phyloP scores from a whole-genome alignment of 1,140 invertebrate genomes.

The Theocolax elegans region DNA sequence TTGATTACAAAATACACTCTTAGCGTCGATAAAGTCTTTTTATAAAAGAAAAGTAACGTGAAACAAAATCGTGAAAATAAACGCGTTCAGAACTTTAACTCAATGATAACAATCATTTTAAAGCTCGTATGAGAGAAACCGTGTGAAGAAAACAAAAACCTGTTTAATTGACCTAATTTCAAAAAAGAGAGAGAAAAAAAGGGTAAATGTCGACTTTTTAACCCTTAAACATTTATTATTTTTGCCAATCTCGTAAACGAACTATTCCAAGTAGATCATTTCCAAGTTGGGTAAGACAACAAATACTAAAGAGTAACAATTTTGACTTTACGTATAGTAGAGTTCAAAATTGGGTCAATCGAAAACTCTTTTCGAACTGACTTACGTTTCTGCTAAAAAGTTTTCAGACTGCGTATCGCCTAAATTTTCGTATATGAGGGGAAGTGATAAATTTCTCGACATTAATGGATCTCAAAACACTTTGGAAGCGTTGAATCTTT shows the following conservation, averaged over 20 bases:
- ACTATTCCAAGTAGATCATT: slow-evolving; percentile 21
- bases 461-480: too few relatives aligned
- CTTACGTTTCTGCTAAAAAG: background rate
- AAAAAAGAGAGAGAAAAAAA: too few relatives aligned
- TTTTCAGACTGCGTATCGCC: slow-evolving; percentile 9
- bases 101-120: too few relatives aligned
- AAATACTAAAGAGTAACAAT: slow-evolving; percentile 12
- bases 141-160: background rate
- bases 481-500: too few relatives aligned
- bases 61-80: too few relatives aligned
- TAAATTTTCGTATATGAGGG: slow-evolving; percentile 1
- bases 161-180: slow-evolving; percentile 2
- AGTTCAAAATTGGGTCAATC: slow-evolving; percentile 28
- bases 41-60: too few relatives aligned
- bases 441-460: slow-evolving; percentile 1
- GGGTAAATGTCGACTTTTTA: too few relatives aligned
- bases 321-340: background rate
- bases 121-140: too few relatives aligned
- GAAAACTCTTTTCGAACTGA: slow-evolving; percentile 16
- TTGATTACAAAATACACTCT: too few relatives aligned
- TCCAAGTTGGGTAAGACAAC: slow-evolving; percentile 19
- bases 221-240: background rate
- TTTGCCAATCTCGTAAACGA: background rate
- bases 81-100: too few relatives aligned
- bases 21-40: too few relatives aligned